Base-by-base conservation (phyloP, 64 coral and sea anemone species). In the Exaiptasia diaphana region DNA sequence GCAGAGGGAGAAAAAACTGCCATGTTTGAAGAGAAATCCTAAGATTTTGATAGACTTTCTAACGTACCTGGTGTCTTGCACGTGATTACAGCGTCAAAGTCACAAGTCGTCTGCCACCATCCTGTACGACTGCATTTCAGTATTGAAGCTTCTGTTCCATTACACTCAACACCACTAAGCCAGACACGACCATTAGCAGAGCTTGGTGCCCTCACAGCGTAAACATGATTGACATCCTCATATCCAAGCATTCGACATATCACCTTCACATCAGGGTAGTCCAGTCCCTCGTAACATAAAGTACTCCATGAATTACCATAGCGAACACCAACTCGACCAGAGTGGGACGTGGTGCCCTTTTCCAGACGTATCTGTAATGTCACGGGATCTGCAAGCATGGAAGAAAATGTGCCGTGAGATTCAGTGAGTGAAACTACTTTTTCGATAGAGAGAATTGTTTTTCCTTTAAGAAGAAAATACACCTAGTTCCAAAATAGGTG, bases 141-240 rank as follows among this genome's bases (percentile, higher is more conserved):
- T 18, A 92, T 34, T 5, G 65, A 56, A 52, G 79, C 86, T 46
- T 92, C 90, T 23, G 67, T 31, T 12, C 90, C 90, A 24, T 50
- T 80, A 53, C 90, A 92, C 42, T 37, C 48, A 74, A 92, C 49
- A 17, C 86, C 30, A 27, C 71, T 75, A 18, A 92, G 75, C 90
- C 82, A 86, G 15, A 92, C 43, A 34, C 67, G 77, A 1, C 90
- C 90, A 52, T 63, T 91, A 25, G 81, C 89, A 58, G 54, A 27
- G 8, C 14, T 58, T 15, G 29, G 29, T n/a, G 0, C 11, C 6
- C 21, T 25, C n/a, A 25, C 29, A 25, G 54, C 21, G 29, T 58
- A 58, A n/a, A 58, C 54, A n/a, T 58, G 23, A 58, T 0, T 58
- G 8, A 27, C 54, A 5, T 11, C 54, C 5, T n/a, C 21, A 27